phyloP scores from a whole-genome alignment of 1,140 invertebrate species.

The Camponotus vicinus region DNA sequence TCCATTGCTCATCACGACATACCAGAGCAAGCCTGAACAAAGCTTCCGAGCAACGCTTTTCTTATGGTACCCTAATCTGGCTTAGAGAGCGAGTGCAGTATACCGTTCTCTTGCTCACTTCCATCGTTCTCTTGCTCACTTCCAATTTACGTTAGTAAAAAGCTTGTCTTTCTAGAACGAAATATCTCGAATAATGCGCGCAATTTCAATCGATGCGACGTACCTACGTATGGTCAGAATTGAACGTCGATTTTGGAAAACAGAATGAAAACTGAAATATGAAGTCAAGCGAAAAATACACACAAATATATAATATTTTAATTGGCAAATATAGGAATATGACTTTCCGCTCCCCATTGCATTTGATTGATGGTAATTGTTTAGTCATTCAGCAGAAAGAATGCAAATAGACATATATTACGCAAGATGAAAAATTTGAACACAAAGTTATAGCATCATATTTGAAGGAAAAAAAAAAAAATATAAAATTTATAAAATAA shows the following conservation, averaged over 20 bases:
- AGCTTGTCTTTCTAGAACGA: slow-evolving; percentile 37
- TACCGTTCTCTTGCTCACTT: neutral
- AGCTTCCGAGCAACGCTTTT: slow-evolving; percentile 80
- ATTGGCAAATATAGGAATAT: slow-evolving; percentile 32
- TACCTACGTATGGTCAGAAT: slow-evolving; percentile 40
- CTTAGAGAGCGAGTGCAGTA: slow-evolving; percentile 70
- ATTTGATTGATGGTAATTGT: slow-evolving; percentile 35
- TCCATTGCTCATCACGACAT: slow-evolving; percentile 81
- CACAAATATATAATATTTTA: slow-evolving; percentile 31
- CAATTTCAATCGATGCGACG: slow-evolving; percentile 47
- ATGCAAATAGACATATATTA: neutral
- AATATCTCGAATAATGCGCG: slow-evolving; percentile 74
- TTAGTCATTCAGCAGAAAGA: slow-evolving; percentile 7
- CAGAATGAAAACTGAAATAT: neutral
- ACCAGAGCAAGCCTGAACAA: slow-evolving; percentile 78
- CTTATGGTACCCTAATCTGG: slow-evolving; percentile 81
- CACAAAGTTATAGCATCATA: neutral
- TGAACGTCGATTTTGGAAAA: neutral
- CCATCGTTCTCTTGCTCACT: neutral
- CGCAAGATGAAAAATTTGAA: slow-evolving; percentile 11
- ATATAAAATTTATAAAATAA: neutral
- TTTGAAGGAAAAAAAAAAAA: neutral
- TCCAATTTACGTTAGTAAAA: slow-evolving; percentile 69
- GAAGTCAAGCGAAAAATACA: neutral
- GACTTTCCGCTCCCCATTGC: slow-evolving; percentile 12